Conservation (phyloP, 30 jellyfish, hydroid and myxozoan genomes). For the Rhopilema esculentum region DNA sequence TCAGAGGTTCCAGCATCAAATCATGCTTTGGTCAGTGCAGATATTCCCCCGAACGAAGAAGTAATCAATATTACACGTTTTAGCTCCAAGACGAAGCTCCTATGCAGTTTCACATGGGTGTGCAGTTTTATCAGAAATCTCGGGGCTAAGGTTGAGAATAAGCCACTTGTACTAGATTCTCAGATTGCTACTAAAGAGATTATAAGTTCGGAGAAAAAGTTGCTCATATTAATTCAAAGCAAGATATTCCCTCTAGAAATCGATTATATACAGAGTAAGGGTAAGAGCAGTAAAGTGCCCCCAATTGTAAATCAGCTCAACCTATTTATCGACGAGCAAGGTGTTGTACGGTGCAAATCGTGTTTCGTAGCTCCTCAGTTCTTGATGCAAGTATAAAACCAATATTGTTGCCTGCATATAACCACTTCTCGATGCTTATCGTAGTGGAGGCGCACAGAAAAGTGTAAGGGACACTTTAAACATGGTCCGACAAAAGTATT, state of each 20-base stretch:
- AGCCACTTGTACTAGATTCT: no score
- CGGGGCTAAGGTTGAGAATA: neutral
- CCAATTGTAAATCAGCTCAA: constrained; percentile 19
- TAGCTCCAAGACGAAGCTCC: no score
- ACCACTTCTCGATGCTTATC: neutral
- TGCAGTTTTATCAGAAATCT: no score
- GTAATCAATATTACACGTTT: no score
- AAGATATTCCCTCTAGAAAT: no score
- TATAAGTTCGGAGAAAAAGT: neutral
- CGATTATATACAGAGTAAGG: no score
- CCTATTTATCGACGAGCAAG: constrained; percentile 25
- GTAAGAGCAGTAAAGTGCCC: neutral
- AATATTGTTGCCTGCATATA: constrained; percentile 32
- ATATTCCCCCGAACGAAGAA: no score
- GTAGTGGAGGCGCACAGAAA: constrained; percentile 21
- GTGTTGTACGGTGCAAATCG: constrained; percentile 17
- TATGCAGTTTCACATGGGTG: no score
- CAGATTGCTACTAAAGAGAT: constrained; percentile 22
- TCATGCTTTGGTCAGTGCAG: no score
- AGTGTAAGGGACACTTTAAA: constrained; percentile 48
- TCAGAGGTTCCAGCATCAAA: no score
- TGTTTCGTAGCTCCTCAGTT: neutral
- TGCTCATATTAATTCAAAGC: constrained; percentile 10
- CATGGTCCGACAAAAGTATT: constrained; percentile 39
- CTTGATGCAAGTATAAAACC: constrained; percentile 47